Evolutionary conservation across 2,797 vertebrate species (phyloP).

Genomic region (Artibeus jamaicensis): DNA sequence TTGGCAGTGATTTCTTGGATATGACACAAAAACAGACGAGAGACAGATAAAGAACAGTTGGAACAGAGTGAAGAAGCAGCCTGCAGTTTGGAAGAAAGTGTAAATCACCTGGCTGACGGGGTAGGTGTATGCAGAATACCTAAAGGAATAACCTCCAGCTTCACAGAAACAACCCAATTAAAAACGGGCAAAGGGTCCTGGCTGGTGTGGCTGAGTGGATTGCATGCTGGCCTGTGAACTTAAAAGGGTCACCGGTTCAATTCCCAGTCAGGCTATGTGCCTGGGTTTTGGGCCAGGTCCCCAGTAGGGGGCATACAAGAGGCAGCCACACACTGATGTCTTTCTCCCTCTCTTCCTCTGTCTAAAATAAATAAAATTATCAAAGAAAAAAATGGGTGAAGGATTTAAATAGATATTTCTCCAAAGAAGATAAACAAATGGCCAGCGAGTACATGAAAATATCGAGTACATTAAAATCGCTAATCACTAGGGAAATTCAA

Average conservation of each 20-base stretch:
- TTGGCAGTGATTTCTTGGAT: neutral
- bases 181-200: neutral
- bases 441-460: neutral
- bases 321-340: too few species aligned
- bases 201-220: too few species aligned
- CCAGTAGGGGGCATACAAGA: too few species aligned
- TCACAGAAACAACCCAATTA: neutral
- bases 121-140: neutral
- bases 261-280: too few species aligned
- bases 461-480: too few species aligned
- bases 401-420: neutral
- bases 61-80: neutral
- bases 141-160: neutral
- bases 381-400: neutral
- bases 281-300: too few species aligned
- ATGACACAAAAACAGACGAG: neutral
- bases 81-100: neutral
- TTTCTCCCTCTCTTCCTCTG: too few species aligned
- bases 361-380: too few species aligned
- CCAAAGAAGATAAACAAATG: neutral
- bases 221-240: too few species aligned
- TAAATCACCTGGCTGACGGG: neutral
- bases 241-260: too few species aligned
- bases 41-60: neutral
- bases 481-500: neutral